A percentile compares a stretch with the other conserved stretches of the same genome.
Conservation (phyloP, 2,888 invertebrate genomes). For the Hyppa rectilinea region DNA sequence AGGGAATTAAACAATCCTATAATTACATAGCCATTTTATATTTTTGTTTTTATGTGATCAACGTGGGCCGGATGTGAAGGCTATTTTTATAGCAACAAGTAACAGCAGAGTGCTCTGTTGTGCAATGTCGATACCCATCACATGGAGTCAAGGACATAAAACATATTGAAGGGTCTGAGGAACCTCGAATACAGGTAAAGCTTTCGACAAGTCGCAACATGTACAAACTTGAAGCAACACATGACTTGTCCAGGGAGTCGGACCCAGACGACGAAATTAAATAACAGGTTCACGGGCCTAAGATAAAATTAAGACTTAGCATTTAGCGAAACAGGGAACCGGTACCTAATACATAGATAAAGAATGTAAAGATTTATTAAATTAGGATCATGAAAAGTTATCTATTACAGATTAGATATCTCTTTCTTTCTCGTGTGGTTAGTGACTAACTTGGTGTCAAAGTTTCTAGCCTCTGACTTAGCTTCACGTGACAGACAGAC, state of each 20-base stretch:
- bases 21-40: too few species aligned
- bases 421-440: too few species aligned
- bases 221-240: constrained; percentile 35
- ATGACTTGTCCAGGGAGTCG: constrained; percentile 9
- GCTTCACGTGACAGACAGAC: too few species aligned
- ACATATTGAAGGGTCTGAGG: constrained; percentile 25
- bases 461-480: too few species aligned
- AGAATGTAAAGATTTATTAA: constrained; percentile 5
- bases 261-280: constrained; percentile 27
- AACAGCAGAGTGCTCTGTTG: neutral
- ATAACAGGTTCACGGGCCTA: constrained; percentile 41
- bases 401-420: too few species aligned
- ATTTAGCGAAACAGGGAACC: neutral
- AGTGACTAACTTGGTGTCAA: too few species aligned
- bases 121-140: constrained; percentile 30
- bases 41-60: neutral
- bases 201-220: constrained; percentile 49
- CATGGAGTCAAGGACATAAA: constrained; percentile 21
- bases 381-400: neutral
- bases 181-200: constrained; percentile 23
- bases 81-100: constrained; percentile 6
- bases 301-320: constrained; percentile 16
- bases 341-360: constrained; percentile 8
- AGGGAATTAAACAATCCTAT: neutral
- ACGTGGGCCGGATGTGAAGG: constrained; percentile 7